Conservation (phyloP, 2,888 invertebrate species). For the Caenorhabditis imperialis region DNA sequence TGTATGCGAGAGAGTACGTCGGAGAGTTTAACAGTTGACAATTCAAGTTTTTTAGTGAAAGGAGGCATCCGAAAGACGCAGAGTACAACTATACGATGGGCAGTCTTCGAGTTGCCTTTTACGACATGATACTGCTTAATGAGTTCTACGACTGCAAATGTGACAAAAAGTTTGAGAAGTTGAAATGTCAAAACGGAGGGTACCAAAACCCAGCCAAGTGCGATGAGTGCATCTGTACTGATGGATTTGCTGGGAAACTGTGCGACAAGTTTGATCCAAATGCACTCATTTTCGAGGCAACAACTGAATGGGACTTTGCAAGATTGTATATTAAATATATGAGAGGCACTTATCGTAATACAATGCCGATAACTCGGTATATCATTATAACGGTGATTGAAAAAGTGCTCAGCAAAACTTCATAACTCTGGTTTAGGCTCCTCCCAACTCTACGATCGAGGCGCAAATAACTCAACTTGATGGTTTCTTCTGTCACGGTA, state of each 20-base stretch:
- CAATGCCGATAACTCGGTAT: not conserved
- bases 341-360: not conserved
- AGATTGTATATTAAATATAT: not conserved
- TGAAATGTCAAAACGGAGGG: slow-evolving; percentile 35
- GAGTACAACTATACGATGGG: slow-evolving; percentile 45
- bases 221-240: slow-evolving; percentile 75
- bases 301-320: not conserved
- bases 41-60: slow-evolving; percentile 2
- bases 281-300: not conserved
- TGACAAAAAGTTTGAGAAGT: not conserved
- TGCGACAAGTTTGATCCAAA: slow-evolving; percentile 78
- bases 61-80: slow-evolving; percentile 18
- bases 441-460: slow-evolving; percentile 20
- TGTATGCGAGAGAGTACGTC: slow-evolving; percentile 22
- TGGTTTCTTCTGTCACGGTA: slow-evolving; percentile 16
- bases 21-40: not conserved
- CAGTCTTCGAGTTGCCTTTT: slow-evolving; percentile 24
- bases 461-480: not conserved
- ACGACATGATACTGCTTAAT: slow-evolving; percentile 35
- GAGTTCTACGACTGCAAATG: slow-evolving; percentile 20
- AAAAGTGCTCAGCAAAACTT: not conserved
- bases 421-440: slow-evolving; percentile 10
- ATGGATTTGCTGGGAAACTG: slow-evolving; percentile 79
- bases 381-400: slow-evolving; percentile 3
- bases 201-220: slow-evolving; percentile 27